A percentile compares a stretch with the other conserved stretches of the same genome.
Conservation (phyloP, 2,888 invertebrate species). For the Diarsia mendica region DNA sequence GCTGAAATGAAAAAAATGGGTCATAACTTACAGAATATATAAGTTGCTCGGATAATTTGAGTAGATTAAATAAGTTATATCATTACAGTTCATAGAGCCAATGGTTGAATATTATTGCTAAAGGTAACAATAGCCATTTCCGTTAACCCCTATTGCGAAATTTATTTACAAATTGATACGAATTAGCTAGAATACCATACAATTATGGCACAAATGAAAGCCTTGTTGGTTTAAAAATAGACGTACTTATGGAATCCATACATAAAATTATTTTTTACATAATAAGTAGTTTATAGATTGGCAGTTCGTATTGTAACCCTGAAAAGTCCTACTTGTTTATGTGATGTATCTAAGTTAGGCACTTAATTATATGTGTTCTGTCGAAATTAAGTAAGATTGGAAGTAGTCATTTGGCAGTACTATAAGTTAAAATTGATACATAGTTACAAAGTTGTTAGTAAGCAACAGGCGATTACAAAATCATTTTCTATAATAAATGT, state of each 20-base stretch:
- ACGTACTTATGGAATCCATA: slow-evolving; percentile 7
- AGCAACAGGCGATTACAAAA: neutral
- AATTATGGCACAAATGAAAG: slow-evolving; percentile 51
- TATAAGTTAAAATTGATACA: slow-evolving; percentile 9
- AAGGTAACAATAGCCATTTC: slow-evolving; percentile 1
- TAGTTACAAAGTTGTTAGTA: neutral
- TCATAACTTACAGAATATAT: neutral
- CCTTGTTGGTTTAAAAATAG: slow-evolving; percentile 4
- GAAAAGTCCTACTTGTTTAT: slow-evolving; percentile 39
- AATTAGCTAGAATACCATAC: slow-evolving; percentile 40
- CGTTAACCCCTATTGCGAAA: slow-evolving; percentile 7
- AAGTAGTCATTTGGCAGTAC: slow-evolving; percentile 7
- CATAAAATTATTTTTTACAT: neutral
- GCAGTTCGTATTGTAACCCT: slow-evolving; percentile 41
- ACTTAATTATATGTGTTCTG: neutral
- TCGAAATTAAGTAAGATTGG: slow-evolving; percentile 6
- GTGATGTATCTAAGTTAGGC: slow-evolving; percentile 1
- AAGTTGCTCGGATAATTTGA: neutral
- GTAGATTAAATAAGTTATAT: neutral
- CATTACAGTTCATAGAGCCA: too few relatives aligned
- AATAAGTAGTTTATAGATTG: neutral
- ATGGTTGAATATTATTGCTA: neutral
- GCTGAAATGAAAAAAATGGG: neutral
- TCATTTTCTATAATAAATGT: neutral
- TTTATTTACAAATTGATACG: slow-evolving; percentile 37